Base-by-base conservation (phyloP, 1,140 invertebrate species). In the Conus betulinus region DNA sequence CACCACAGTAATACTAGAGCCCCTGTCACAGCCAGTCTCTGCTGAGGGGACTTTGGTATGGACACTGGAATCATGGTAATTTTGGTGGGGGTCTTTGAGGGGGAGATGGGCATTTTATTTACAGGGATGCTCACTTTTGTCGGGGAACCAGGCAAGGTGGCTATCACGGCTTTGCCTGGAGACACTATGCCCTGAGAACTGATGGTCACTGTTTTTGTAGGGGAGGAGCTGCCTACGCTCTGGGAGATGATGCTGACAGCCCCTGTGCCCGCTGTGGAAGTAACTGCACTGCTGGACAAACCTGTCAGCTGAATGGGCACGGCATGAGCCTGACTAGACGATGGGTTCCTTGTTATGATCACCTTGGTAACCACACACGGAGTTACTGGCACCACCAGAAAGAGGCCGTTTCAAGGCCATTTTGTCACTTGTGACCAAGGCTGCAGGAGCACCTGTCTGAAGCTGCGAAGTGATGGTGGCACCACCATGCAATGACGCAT, bases 191-290 rank as follows among this genome's bases (percentile, higher is more conserved):
- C 93, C 84, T 93, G 93, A 93, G 97, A 97, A 88, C 96, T 96
- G 81, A 97, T 95, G 15, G 97, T 97, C 79, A 97, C 96, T 20
- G 97, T 94, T 96, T 97, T 97, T 71, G 96, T 96, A 17, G 97
- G 96, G 90, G 93, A 92, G 78, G 89, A 55, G 79, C 82, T 74
- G 74, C 82, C 84, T 53, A 60, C 15, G 3, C 25, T 78, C 23
- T 78, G 25, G 51, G 25, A 53, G 27, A 78, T 52, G 53, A 84
- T 53, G 83, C 55, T 87, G 17, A 82, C 89, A 20, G 63, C 78
- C 11, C 67, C 67, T 1, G 67, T 57, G 15, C 11, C 60, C 71
- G 53, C 57, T 25, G 74, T 60, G 25, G 60, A 84, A 27, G 84
- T 67, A 2, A 57, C 84, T 5, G 27, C 57, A 76, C 84, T 87